These are phyloP conservation scores for Leptosomus discolor DNA, from an alignment of 2,113 vertebrate genomes.

Conservation along the genomic window DNA sequence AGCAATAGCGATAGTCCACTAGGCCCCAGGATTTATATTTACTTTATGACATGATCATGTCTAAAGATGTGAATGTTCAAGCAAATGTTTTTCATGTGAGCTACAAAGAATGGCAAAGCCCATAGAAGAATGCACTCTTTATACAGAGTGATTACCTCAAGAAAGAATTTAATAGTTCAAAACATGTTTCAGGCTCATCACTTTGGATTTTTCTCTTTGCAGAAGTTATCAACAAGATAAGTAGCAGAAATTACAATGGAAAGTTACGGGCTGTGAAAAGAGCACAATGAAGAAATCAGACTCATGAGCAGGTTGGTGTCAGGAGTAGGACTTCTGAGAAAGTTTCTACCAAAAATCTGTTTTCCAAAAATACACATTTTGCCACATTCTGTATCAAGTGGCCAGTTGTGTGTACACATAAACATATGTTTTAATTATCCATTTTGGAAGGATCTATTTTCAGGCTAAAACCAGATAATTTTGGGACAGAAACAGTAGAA, in stretches of 20 bases:
- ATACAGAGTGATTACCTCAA: no score
- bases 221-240: background rate
- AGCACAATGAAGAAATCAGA: background rate
- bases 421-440: background rate
- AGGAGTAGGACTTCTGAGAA: background rate
- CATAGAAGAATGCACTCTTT: background rate
- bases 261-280: background rate
- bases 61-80: background rate
- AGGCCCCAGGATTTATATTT: background rate
- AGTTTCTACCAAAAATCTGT: background rate
- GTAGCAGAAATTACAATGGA: background rate
- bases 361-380: background rate
- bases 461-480: background rate
- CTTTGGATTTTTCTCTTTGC: background rate
- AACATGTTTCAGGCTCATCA: background rate
- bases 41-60: background rate
- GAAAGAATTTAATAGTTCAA: background rate
- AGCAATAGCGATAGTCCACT: background rate
- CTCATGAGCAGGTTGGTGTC: background rate
- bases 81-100: background rate
- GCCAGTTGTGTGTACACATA: background rate
- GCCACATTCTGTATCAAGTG: background rate
- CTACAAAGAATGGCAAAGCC: background rate
- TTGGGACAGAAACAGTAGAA: background rate
- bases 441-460: background rate